Evolutionary conservation across 1,140 invertebrate genomes (phyloP).

Genomic region (Brachionus manjavacas): DNA sequence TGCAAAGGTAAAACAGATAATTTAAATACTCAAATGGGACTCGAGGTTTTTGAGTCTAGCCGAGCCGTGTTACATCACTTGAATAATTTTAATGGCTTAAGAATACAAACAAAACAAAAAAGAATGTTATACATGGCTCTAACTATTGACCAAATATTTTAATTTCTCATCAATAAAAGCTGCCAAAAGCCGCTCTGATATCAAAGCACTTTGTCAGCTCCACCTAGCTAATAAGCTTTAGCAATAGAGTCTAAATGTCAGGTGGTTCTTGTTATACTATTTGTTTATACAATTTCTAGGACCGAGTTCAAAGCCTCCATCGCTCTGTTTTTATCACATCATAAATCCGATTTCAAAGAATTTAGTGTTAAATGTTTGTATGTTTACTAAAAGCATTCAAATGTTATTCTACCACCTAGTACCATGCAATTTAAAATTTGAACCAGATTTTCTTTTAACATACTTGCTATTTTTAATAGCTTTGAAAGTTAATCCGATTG

Average conservation of each 20-base stretch:
- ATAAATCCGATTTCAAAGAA: conserved; percentile 32
- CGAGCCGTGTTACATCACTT: not conserved
- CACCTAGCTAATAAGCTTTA: not conserved
- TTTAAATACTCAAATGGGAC: not conserved
- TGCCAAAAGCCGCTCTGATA: not conserved
- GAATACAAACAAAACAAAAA: conserved; percentile 17
- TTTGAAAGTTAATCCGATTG: conserved; percentile 26
- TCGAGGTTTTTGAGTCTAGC: not conserved
- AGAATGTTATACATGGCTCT: not conserved
- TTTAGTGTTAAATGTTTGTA: not conserved
- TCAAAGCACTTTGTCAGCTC: not conserved
- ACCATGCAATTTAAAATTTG: not conserved
- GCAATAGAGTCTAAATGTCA: not conserved
- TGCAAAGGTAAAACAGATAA: not conserved
- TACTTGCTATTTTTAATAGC: not conserved
- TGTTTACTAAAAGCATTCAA: not conserved
- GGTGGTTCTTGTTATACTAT: conserved; percentile 19
- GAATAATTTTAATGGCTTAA: not conserved
- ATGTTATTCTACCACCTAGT: not conserved
- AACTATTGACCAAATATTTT: conserved; percentile 31
- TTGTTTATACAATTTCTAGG: conserved; percentile 33
- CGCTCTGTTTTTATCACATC: not conserved
- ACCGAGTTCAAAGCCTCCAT: not conserved
- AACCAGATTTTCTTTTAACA: not conserved
- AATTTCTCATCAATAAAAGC: conserved; percentile 33